Conservation (phyloP, 2,113 vertebrate species). For the Plotosus lineatus region DNA sequence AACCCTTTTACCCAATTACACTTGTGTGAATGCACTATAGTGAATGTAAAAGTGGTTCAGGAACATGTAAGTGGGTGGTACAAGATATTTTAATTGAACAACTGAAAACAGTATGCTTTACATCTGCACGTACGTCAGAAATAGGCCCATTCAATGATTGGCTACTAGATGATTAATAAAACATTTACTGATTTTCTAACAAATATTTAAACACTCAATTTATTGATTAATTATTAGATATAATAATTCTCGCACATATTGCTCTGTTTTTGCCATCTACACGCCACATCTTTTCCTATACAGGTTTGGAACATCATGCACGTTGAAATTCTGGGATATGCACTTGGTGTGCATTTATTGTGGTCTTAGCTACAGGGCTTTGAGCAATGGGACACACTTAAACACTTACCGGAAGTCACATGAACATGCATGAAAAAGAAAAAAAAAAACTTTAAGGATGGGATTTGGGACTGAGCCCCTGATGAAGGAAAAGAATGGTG, state of each 20-base stretch:
- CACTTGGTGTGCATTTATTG: neutral
- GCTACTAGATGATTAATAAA: too few relatives aligned
- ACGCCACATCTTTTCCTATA: neutral
- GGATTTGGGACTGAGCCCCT: neutral
- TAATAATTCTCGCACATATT: neutral
- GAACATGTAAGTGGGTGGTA: too few relatives aligned
- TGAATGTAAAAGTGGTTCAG: too few relatives aligned
- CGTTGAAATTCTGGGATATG: neutral
- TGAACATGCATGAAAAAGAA: neutral
- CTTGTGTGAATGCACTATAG: too few relatives aligned
- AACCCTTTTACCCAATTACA: too few relatives aligned
- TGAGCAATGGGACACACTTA: slow-evolving; percentile 16
- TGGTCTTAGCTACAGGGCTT: slow-evolving; percentile 8
- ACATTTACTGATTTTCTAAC: neutral
- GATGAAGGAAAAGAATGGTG: neutral
- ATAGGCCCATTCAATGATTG: too few relatives aligned
- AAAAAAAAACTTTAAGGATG: neutral
- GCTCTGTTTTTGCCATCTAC: neutral
- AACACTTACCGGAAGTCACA: slow-evolving; percentile 32
- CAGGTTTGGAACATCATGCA: neutral
- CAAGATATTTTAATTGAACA: neutral
- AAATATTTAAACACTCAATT: neutral
- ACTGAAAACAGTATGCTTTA: neutral
- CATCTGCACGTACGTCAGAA: neutral
- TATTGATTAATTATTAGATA: neutral